Base-by-base conservation (phyloP, 1,140 invertebrate species). In the Babylonia areolata region DNA sequence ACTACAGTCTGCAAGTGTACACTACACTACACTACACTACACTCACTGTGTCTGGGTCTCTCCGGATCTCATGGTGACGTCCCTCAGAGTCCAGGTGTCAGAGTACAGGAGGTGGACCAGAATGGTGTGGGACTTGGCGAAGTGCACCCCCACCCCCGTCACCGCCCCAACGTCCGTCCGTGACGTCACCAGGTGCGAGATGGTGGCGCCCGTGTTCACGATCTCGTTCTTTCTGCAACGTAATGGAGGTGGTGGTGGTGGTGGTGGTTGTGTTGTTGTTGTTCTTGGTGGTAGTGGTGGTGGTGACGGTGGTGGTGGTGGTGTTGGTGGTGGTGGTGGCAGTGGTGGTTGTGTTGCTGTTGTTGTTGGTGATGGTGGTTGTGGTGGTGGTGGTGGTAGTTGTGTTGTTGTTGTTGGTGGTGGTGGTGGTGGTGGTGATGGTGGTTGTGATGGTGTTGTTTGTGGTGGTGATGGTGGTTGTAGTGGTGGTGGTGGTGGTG, bases 11-110 rank as follows among this genome's bases (percentile, higher is more conserved):
- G n/a, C 23, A 12, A 69, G 31, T 12, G 23, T 69, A 6, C 64
- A 3, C 28, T 69, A n/a, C 23, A 69, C 23, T n/a, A n/a, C 58
- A 64, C 12, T 2, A 2, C 58, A 23, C 17, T 39, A 17, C 54
- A 88, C 88, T 87, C 69, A 90, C 89, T 37, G 42, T 81, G 77
- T 81, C 77, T 89, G 86, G 46, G 69, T 84, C 69, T 88, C 86
- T 3, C 86, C 90, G 33, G 86, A 80, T 2, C 84, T 75, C 17
- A 89, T 23, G 0, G 86, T 69, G 23, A 88, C 58, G 20, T 79
- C 86, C 54, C 86, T 35, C 12, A 89, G 64, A 33, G 86, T 77
- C 87, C 87, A 89, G 39, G 80, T 78, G 58, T 89, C 86, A 0
- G 87, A 87, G 73, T 90, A 90, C 23, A 87, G 79, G 85, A 85